phyloP scores from a whole-genome alignment of 2,113 vertebrate species.

The Ranitomeya variabilis region DNA sequence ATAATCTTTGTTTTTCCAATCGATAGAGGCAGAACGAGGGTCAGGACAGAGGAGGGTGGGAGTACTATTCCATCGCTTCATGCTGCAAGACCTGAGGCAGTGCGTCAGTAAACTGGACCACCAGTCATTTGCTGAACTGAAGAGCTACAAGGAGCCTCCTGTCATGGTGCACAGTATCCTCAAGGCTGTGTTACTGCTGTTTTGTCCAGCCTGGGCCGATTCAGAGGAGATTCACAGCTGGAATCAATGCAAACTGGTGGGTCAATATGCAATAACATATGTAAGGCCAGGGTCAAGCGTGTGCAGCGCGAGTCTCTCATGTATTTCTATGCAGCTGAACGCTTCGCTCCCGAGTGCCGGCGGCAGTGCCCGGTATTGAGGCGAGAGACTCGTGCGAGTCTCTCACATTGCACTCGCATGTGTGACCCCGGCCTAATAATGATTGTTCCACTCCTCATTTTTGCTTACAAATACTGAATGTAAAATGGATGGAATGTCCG shows the following conservation, averaged over 20 bases:
- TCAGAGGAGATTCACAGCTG: slow-evolving; percentile 64
- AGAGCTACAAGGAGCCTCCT: slow-evolving; percentile 56
- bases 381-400: too few relatives aligned
- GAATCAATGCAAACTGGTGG: slow-evolving; percentile 71
- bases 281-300: too few relatives aligned
- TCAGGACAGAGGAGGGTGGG: slow-evolving; percentile 61
- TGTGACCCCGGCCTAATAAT: too few relatives aligned
- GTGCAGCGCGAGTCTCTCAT: too few relatives aligned
- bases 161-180: slow-evolving; percentile 61
- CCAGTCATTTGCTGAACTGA: slow-evolving; percentile 63
- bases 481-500: too few relatives aligned
- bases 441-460: too few relatives aligned
- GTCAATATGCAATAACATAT: slow-evolving; percentile 21
- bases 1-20: neutral
- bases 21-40: slow-evolving; percentile 66
- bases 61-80: slow-evolving; percentile 71
- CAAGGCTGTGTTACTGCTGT: slow-evolving; percentile 68
- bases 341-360: too few relatives aligned
- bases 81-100: slow-evolving; percentile 74
- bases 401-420: too few relatives aligned
- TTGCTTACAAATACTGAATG: too few relatives aligned
- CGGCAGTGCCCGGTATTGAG: too few relatives aligned
- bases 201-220: slow-evolving; percentile 67
- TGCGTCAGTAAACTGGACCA: slow-evolving; percentile 62
- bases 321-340: too few relatives aligned